Base-by-base conservation (phyloP, 2,113 vertebrate species). In the Chionodraco myersi region DNA sequence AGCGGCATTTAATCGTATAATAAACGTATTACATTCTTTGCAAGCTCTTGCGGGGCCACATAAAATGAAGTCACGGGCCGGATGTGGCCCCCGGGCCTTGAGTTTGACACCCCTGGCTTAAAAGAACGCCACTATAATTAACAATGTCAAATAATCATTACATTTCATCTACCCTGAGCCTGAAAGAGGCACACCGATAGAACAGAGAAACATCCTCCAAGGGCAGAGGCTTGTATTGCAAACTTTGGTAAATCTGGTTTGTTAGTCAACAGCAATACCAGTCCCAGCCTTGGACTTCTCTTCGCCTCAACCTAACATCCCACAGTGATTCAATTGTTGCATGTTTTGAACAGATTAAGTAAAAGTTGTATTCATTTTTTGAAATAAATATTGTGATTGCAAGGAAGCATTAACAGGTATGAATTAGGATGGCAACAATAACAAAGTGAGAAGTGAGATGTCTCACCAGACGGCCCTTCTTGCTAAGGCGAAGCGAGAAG, bases 211-310 rank as follows among this genome's bases (percentile, higher is more conserved):
- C 10, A 53, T 60, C 41, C 48, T 72, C 30, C 70, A 77, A 82
- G 82, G 84, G 48, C 75, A 73, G 16, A 51, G 60, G 2, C 5
- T 78, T 41, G 69, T 51, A 59, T n/a, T 65, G 71, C 53, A 54
- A n/a, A 68, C 30, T 34, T 75, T 70, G 74, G 69, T 87, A 81
- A 72, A 77, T 41, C 36, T 41, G 36, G 36, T 41, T 41, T 41
- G 36, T 83, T 48, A 78, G 41, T 74, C 58, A 75, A 41, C 60
- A 41, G n/a, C 61, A 47, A 56, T 67, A 30, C 49, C 52, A n/a
- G 59, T 13, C 45, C n/a, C 5, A 59, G 16, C 26, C 26, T 59
- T 2, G 36, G 26, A 30, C 53, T 64, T 71, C 12, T 36, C 61
- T 68, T 74, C 63, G 73, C 30, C 16, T 57, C 58, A 14, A 62